Conservation (phyloP, 2,113 vertebrate genomes). For the Rynchops niger region DNA sequence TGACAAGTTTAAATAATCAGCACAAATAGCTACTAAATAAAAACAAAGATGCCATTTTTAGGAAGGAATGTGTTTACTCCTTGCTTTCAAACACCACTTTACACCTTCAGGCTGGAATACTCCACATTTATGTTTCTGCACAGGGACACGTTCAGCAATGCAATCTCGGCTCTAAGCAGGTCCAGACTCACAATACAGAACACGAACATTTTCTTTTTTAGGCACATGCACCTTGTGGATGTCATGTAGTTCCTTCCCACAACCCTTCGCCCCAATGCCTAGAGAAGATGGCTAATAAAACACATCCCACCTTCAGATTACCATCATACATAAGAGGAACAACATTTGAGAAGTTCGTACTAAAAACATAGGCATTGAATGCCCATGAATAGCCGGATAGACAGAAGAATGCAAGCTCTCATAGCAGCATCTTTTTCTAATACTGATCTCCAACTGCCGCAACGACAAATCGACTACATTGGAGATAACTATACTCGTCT, state of each 20-base stretch:
- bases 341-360: not conserved
- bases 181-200: not conserved
- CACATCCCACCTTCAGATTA: not conserved
- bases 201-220: fast-evolving
- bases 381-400: too few relatives aligned
- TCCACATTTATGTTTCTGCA: not conserved
- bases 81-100: not conserved
- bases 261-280: not conserved
- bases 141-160: not conserved
- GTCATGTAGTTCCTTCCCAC: not conserved
- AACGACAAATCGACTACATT: not conserved
- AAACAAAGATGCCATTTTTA: not conserved
- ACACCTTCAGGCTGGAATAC: not conserved
- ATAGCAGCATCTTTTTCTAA: not conserved
- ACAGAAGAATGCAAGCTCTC: not conserved
- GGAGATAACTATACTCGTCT: not conserved
- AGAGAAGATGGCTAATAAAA: not conserved
- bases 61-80: not conserved
- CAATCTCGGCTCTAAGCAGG: not conserved
- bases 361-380: not conserved
- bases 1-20: not conserved
- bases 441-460: not conserved
- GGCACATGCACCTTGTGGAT: not conserved
- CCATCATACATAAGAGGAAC: not conserved
- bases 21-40: not conserved